Evolutionary conservation across 2,113 vertebrate genomes (phyloP).

Genomic region (Erythrocercus mccallii): DNA sequence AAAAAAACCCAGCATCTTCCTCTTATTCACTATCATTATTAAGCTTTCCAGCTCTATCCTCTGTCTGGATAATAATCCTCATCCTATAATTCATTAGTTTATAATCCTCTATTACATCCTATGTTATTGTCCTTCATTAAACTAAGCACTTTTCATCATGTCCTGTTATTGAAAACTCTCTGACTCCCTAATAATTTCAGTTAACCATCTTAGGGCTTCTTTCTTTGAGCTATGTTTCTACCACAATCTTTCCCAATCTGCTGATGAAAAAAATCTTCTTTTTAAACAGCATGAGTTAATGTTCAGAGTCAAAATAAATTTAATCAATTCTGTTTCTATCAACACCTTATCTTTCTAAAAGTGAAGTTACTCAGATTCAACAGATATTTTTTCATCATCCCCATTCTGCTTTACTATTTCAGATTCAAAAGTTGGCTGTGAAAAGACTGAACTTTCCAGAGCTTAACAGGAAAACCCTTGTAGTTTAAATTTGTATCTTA

Average conservation of each 20-base stretch:
- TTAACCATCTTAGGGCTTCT: background rate
- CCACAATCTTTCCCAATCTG: background rate
- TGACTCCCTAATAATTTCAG: background rate
- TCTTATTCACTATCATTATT: background rate
- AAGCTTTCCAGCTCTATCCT: background rate
- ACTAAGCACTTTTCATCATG: background rate
- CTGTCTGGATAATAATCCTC: background rate
- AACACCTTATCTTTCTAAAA: background rate
- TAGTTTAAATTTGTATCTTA: background rate
- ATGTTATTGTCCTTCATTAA: background rate
- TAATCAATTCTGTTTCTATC: background rate
- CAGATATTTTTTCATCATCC: background rate
- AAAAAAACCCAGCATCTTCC: background rate
- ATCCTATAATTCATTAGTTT: background rate
- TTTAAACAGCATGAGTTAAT: background rate
- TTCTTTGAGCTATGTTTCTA: background rate
- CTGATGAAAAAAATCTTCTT: background rate
- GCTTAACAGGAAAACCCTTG: background rate
- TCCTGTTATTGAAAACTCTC: background rate
- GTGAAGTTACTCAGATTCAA: background rate
- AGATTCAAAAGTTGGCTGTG: background rate
- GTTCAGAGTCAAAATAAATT: background rate
- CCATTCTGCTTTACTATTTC: background rate
- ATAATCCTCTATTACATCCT: background rate
- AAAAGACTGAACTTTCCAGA: background rate